Percentiles rank a stretch among this genome's conserved stretches.
Evolutionary conservation across 2,888 invertebrate species (phyloP).

Genomic region (Sussaba pulchella): DNA sequence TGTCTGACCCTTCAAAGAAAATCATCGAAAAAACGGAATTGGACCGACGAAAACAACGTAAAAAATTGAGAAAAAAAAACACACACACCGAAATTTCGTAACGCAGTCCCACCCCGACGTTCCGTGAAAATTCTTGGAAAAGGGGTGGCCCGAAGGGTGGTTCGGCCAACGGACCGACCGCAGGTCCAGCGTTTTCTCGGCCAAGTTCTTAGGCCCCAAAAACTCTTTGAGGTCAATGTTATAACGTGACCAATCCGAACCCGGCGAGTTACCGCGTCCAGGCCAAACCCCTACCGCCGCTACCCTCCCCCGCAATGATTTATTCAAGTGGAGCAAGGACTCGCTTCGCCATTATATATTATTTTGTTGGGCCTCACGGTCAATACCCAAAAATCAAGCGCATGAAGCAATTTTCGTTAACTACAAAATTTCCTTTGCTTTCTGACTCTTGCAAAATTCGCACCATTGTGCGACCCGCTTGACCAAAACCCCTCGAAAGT

Average conservation of each 20-base stretch:
- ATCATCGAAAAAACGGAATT: too few species aligned
- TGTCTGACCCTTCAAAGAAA: too few species aligned
- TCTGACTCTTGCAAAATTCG: conserved; percentile 48
- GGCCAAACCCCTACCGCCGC: conserved; percentile 27
- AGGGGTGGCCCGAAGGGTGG: conserved; percentile 62
- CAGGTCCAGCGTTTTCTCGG: conserved; percentile 46
- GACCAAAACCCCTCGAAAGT: too few species aligned
- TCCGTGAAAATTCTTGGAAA: conserved; percentile 66
- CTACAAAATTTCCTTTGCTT: conserved; percentile 28
- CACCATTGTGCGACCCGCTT: conserved; percentile 35
- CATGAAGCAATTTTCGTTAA: too few species aligned
- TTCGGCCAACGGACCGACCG: conserved; percentile 28
- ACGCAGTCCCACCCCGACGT: too few species aligned
- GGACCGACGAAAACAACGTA: too few species aligned
- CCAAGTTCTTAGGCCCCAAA: conserved; percentile 29
- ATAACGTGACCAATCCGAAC: neutral
- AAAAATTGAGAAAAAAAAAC: too few species aligned
- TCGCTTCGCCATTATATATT: conserved; percentile 63
- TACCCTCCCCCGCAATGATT: conserved; percentile 71
- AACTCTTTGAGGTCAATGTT: conserved; percentile 51
- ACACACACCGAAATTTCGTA: too few species aligned
- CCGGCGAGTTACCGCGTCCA: neutral
- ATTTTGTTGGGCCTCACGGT: conserved; percentile 49
- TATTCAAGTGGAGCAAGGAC: conserved; percentile 79
- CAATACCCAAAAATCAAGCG: too few species aligned